Conservation (phyloP, 2,797 vertebrate genomes). For the Scolopax rusticola region DNA sequence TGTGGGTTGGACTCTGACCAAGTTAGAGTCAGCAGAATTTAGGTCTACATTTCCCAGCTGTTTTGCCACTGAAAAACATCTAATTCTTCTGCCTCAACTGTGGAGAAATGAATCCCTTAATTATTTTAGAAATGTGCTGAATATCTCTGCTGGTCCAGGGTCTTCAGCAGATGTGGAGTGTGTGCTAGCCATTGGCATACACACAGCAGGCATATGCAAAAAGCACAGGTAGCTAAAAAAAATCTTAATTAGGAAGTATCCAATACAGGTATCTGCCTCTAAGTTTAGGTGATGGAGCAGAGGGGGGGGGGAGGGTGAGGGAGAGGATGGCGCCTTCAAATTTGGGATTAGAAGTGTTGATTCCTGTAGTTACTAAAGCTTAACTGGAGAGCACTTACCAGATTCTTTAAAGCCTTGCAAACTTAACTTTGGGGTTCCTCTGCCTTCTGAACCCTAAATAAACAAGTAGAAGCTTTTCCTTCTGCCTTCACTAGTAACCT, state of each 20-base stretch:
- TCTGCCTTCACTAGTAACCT: background rate
- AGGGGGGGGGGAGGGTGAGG: background rate
- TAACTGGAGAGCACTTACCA: background rate
- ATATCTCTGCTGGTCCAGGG: background rate
- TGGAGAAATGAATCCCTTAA: background rate
- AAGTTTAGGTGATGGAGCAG: background rate
- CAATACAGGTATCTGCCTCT: accelerated
- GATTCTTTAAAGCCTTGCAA: background rate
- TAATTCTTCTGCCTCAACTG: background rate
- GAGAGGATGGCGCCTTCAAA: background rate
- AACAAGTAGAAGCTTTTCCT: background rate
- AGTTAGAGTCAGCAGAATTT: background rate
- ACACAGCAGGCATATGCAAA: background rate
- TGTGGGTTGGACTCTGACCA: background rate
- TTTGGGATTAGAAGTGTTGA: background rate
- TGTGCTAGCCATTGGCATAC: accelerated
- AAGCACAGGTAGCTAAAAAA: background rate
- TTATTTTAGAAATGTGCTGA: background rate
- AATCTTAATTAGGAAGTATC: background rate
- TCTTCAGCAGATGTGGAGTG: background rate
- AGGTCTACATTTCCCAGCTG: background rate
- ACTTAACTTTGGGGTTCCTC: background rate
- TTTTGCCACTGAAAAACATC: background rate
- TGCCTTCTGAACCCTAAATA: background rate
- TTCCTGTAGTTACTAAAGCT: background rate